phyloP scores from a whole-genome alignment of 2,113 vertebrate species.

The Egretta garzetta region DNA sequence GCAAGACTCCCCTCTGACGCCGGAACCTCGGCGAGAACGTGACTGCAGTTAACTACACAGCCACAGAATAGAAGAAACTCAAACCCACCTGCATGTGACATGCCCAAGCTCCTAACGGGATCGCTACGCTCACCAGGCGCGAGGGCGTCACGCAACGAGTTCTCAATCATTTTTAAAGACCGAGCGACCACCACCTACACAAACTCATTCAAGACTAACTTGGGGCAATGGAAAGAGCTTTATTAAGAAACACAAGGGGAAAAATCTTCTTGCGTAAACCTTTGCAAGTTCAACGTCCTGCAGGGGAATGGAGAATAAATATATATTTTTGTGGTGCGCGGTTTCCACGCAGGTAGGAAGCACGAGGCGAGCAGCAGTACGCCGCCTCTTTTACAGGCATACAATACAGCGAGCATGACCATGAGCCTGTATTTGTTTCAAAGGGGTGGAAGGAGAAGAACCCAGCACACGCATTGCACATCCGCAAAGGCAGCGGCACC shows the following conservation, averaged over 20 bases:
- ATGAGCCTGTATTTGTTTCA: not conserved
- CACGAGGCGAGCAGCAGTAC: not conserved
- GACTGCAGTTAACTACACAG: not conserved
- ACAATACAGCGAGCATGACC: rapidly evolving
- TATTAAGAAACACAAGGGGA: not conserved
- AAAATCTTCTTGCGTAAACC: not conserved
- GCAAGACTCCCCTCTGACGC: not conserved
- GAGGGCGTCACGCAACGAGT: not conserved
- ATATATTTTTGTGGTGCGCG: rapidly evolving
- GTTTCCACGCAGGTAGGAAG: not conserved
- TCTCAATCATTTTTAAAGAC: not conserved
- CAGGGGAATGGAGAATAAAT: not conserved
- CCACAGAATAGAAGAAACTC: not conserved
- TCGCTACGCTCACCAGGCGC: rapidly evolving
- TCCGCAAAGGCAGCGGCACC: not conserved
- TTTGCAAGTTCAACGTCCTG: not conserved
- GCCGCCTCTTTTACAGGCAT: not conserved
- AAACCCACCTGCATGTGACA: not conserved
- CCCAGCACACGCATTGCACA: rapidly evolving
- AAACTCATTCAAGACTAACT: not conserved
- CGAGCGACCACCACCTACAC: not conserved
- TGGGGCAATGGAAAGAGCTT: not conserved
- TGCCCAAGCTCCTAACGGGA: not conserved
- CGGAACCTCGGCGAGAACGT: rapidly evolving
- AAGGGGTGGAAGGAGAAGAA: not conserved